These are phyloP conservation scores for Albula goreensis DNA, from an alignment of 2,113 vertebrate species.

Conservation along the genomic window DNA sequence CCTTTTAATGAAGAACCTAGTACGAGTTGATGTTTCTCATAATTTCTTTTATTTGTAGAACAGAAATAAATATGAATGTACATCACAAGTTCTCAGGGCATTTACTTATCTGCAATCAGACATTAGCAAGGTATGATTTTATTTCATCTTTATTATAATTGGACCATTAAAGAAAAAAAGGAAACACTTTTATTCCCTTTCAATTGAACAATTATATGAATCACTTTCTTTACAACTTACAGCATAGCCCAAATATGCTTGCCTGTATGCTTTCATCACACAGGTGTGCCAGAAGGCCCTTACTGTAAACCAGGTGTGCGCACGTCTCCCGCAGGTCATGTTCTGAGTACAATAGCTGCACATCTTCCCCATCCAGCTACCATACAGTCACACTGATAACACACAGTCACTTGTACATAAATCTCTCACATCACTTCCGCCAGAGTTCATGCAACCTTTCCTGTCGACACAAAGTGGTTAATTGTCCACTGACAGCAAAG, in stretches of 20 bases:
- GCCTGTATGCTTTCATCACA: not conserved
- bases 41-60: not conserved
- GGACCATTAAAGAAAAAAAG: not conserved
- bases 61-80: not conserved
- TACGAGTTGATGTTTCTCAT: not conserved
- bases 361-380: not conserved
- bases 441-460: not conserved
- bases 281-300: not conserved
- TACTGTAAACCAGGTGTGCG: not conserved
- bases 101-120: not conserved
- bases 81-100: not conserved
- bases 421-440: not conserved
- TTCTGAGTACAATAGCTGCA: not conserved
- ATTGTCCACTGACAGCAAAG: not conserved
- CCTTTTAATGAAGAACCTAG: not conserved
- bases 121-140: not conserved
- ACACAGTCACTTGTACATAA: not conserved
- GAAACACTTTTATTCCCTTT: conserved; percentile 2
- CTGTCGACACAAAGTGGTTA: not conserved
- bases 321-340: not conserved
- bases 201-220: not conserved
- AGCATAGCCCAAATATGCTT: not conserved
- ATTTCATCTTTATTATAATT: not conserved
- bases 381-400: not conserved
- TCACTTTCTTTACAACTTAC: not conserved